A percentile compares a stretch with the other conserved stretches of the same genome.
These are phyloP conservation scores for Haliclona indistincta DNA, from an alignment of 37 sponge, comb jelly and placozoan species.

Conservation along the genomic window DNA sequence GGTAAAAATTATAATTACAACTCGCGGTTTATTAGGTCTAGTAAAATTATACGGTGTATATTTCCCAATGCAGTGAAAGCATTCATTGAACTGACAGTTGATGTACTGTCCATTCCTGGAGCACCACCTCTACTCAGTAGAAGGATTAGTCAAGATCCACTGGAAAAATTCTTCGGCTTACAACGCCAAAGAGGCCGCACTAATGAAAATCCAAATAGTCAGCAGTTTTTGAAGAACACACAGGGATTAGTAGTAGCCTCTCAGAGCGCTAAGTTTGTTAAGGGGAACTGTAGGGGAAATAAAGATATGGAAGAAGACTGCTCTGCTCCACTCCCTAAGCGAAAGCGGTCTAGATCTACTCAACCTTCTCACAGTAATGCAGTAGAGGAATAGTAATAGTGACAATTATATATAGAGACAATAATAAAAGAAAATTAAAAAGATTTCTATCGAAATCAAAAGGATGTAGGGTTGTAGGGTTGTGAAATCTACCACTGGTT, in stretches of 20 bases:
- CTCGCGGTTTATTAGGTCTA: neutral
- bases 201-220: slow-evolving; percentile 39
- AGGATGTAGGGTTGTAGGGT: no score
- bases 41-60: neutral
- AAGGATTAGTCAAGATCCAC: slow-evolving; percentile 29
- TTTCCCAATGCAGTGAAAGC: slow-evolving; percentile 18
- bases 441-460: no score
- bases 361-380: no score
- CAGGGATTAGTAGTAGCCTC: slow-evolving; percentile 43
- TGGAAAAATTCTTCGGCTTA: slow-evolving; percentile 58
- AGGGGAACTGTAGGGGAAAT: slow-evolving; percentile 40
- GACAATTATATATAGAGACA: neutral
- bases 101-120: slow-evolving; percentile 16
- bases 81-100: slow-evolving; percentile 7
- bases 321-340: no score
- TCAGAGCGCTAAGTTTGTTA: slow-evolving; percentile 7
- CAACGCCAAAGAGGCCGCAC: slow-evolving; percentile 43
- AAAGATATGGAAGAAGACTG: neutral
- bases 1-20: neutral
- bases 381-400: no score
- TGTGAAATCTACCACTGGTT: no score
- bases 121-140: slow-evolving; percentile 20
- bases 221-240: slow-evolving; percentile 51
- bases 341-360: no score
- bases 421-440: no score